These are phyloP conservation scores for Homarus gammarus DNA, from an alignment of 2,888 invertebrate genomes.

Conservation along the genomic window DNA sequence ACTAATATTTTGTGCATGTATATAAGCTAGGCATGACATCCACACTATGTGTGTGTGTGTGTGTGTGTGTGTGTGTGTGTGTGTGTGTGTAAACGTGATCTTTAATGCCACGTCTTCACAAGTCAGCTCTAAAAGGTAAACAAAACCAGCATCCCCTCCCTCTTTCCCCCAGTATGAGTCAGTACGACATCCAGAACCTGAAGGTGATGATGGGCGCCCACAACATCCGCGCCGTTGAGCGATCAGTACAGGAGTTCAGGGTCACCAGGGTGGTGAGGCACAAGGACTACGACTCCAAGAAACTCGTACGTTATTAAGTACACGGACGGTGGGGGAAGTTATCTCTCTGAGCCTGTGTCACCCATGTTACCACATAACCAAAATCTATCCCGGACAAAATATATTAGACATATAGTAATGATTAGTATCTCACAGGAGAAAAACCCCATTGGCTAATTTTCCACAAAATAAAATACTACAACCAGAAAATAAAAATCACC, in stretches of 20 bases:
- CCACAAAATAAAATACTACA: no score
- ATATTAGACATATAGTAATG: no score
- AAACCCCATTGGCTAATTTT: no score
- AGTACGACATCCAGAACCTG: slow-evolving; percentile 59
- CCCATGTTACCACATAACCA: no score
- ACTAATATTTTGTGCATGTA: not conserved
- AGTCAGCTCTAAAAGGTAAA: not conserved
- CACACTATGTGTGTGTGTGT: no score
- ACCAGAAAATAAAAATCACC: no score
- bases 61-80: not conserved
- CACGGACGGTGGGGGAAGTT: no score
- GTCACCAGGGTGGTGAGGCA: slow-evolving; percentile 72
- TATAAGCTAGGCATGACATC: not conserved
- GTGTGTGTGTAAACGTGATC: not conserved
- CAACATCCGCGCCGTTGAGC: slow-evolving; percentile 57
- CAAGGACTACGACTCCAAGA: slow-evolving; percentile 68
- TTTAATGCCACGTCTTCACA: not conserved
- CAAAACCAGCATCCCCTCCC: no score
- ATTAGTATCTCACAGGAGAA: no score
- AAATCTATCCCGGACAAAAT: no score
- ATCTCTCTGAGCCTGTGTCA: no score
- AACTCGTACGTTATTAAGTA: no score
- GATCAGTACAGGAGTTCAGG: slow-evolving; percentile 50
- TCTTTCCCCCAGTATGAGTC: slow-evolving; percentile 59
- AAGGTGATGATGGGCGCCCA: slow-evolving; percentile 69